These are phyloP conservation scores for Archips xylosteana DNA, from an alignment of 2,888 invertebrate genomes.

Conservation along the genomic window DNA sequence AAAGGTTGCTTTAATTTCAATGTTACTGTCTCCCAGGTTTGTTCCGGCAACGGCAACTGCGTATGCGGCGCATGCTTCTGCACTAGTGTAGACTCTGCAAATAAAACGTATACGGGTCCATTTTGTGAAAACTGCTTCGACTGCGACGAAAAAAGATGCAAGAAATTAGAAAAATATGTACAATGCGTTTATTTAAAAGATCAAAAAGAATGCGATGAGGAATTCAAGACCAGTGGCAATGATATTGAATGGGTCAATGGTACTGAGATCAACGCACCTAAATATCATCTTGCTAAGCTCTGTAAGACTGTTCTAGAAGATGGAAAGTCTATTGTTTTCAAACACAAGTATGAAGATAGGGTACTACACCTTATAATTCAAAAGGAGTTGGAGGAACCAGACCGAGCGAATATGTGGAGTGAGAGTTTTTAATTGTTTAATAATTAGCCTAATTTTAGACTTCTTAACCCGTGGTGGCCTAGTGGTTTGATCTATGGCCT, in stretches of 20 bases:
- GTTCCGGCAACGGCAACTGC: constrained; percentile 87
- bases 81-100: constrained; percentile 60
- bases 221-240: constrained; percentile 50
- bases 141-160: constrained; percentile 88
- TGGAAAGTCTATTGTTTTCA: constrained; percentile 61
- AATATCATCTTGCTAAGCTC: constrained; percentile 56
- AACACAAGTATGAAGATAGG: constrained; percentile 56
- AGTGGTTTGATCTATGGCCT: no score
- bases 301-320: constrained; percentile 60
- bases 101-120: constrained; percentile 80
- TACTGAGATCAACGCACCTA: constrained; percentile 55
- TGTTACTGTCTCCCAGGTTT: constrained; percentile 55
- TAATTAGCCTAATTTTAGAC: background rate
- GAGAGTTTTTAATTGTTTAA: constrained; percentile 49
- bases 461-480: no score
- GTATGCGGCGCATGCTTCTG: constrained; percentile 90
- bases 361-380: constrained; percentile 65
- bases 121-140: constrained; percentile 91
- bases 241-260: constrained; percentile 54
- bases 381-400: constrained; percentile 60
- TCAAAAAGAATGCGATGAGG: constrained; percentile 56
- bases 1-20: background rate
- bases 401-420: constrained; percentile 66
- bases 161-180: constrained; percentile 89
- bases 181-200: constrained; percentile 80